Percentiles rank a stretch among this genome's conserved stretches.
Conservation (phyloP, 92 coral and sea anemone species). For the Phymanthus crucifer region DNA sequence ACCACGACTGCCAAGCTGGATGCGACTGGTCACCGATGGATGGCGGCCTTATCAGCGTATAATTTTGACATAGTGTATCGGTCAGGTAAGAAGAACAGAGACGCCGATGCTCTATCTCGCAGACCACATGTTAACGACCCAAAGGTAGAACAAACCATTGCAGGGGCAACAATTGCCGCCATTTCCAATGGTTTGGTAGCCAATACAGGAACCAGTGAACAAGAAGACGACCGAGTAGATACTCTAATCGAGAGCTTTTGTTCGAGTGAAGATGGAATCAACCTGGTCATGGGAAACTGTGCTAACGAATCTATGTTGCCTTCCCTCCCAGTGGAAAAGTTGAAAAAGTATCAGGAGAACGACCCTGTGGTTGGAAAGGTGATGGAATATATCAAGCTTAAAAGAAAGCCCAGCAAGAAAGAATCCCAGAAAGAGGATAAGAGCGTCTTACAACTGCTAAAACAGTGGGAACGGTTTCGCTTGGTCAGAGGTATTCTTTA, state of each 20-base stretch:
- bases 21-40: conserved; percentile 15
- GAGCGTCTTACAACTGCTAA: not conserved
- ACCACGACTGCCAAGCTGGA: not conserved
- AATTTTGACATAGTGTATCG: not conserved
- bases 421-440: not conserved
- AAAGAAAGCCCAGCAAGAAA: not conserved
- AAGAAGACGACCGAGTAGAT: not conserved
- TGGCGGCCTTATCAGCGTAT: not conserved
- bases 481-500: not conserved
- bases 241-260: not conserved
- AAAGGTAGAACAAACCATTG: no score
- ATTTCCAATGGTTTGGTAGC: no score
- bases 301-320: not conserved
- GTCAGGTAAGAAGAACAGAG: not conserved
- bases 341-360: not conserved
- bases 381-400: no score
- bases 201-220: no score
- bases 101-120: not conserved
- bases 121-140: not conserved
- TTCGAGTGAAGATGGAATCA: not conserved
- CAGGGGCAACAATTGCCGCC: not conserved
- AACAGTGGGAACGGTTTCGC: not conserved
- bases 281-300: not conserved
- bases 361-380: not conserved
- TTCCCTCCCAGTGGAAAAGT: not conserved